Evolutionary conservation across 1,140 invertebrate species (phyloP), one percentile per base, ranked within the genome.

Genomic region (Zaprionus ornatus): DNA sequence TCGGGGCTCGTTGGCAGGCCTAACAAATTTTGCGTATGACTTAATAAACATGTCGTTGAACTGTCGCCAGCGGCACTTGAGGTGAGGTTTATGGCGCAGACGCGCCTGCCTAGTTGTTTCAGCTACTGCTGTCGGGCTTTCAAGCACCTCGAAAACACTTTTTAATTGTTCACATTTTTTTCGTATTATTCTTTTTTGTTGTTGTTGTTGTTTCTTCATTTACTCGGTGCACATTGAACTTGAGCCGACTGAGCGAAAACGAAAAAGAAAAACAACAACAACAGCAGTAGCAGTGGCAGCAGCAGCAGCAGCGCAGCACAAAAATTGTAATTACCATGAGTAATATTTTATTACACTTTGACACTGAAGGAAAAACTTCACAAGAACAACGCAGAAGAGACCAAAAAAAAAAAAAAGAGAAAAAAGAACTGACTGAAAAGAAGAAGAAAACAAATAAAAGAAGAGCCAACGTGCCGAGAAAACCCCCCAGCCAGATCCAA

Each of bases 291-390:
- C n/a, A n/a, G n/a, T n/a, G n/a, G n/a, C 37, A 71, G 12, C 32
- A 56, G 21, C 17, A 72, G 42, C 40, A 66, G n/a, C 32, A 77
- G 27, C 80, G 50, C 82, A 79, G 82, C 82, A 77, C 83, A 82
- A 85, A 79, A 78, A 90, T 85, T 90, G 88, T 90, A 90, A 90
- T 90, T 90, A 85, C 86, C 82, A 88, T 88, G 86, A 90, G 85
- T 82, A 90, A 90, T 90, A 90, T 90, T 90, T 90, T 90, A 90
- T 90, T 90, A 90, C 85, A 90, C 85, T 90, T 90, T 90, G 85
- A 90, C 85, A 90, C 85, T 90, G 85, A 90, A 90, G 80, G 86
- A 85, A 90, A 78, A 90, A 90, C 80, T 87, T 80, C 69, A 74
- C 77, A 69, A 87, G 82, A 86, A 80, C 48, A 64, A 59, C 69